phyloP scores from a whole-genome alignment of 2,113 vertebrate species.

The Crocuta crocuta region DNA sequence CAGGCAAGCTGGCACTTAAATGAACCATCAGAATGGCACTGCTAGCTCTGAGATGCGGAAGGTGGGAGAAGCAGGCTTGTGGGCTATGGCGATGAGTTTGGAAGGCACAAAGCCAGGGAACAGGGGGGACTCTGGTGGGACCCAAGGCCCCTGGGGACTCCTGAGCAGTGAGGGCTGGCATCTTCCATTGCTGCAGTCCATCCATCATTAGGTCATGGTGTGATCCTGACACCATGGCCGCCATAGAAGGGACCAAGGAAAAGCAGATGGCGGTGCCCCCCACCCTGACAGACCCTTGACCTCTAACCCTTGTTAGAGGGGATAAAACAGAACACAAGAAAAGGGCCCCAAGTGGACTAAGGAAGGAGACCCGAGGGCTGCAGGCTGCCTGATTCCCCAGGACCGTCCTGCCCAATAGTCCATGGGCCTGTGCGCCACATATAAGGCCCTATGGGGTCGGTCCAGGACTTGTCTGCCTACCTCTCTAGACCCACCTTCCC shows the following conservation, averaged over 20 bases:
- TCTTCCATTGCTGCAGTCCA: background rate
- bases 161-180: background rate
- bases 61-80: background rate
- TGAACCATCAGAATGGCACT: background rate
- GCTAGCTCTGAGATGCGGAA: background rate
- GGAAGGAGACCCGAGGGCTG: background rate
- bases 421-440: accelerated
- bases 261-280: background rate
- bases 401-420: accelerated
- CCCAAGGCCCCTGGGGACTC: background rate
- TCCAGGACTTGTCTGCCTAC: background rate
- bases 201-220: background rate
- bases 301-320: background rate
- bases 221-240: background rate
- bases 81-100: background rate
- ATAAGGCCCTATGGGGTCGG: background rate
- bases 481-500: background rate
- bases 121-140: background rate
- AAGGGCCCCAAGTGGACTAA: background rate
- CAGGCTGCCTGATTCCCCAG: too few species aligned
- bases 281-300: background rate
- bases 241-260: background rate
- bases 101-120: background rate
- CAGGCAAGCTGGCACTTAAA: background rate
- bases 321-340: background rate